A percentile compares a stretch with the other conserved stretches of the same genome.
These are phyloP conservation scores for Phyllotis vaccarum DNA, from an alignment of 2,797 vertebrate genomes.

Conservation along the genomic window DNA sequence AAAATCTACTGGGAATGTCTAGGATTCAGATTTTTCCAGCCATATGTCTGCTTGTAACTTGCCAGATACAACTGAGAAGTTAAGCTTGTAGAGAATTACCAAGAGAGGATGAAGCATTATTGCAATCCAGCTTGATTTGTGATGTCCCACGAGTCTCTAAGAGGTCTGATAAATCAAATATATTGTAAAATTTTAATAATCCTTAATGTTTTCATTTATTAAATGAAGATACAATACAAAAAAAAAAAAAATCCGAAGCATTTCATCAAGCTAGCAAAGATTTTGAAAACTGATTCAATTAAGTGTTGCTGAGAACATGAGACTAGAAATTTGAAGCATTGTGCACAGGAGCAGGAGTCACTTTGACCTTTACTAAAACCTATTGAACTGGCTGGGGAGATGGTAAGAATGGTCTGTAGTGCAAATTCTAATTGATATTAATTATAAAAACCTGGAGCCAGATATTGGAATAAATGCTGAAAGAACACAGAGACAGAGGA, in stretches of 20 bases:
- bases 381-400: not conserved
- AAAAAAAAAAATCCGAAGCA: slow-evolving; percentile 13
- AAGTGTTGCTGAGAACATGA: not conserved
- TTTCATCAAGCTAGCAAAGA: slow-evolving; percentile 1
- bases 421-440: too few species aligned
- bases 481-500: too few species aligned
- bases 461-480: too few species aligned
- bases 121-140: not conserved
- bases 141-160: not conserved
- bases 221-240: not conserved
- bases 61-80: not conserved
- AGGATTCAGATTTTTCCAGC: not conserved
- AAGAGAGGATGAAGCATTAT: not conserved
- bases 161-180: not conserved
- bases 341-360: not conserved
- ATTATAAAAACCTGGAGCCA: too few species aligned
- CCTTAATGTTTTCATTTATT: slow-evolving; percentile 8
- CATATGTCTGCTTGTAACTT: not conserved
- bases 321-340: not conserved
- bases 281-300: not conserved
- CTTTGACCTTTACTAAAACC: slow-evolving; percentile 38
- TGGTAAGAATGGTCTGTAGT: not conserved
- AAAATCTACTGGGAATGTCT: not conserved
- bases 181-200: not conserved
- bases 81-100: not conserved